Percentiles rank a stretch among this genome's conserved stretches.
phyloP scores from a whole-genome alignment of 2,888 invertebrate species.

The Drosophila melanosoma region DNA sequence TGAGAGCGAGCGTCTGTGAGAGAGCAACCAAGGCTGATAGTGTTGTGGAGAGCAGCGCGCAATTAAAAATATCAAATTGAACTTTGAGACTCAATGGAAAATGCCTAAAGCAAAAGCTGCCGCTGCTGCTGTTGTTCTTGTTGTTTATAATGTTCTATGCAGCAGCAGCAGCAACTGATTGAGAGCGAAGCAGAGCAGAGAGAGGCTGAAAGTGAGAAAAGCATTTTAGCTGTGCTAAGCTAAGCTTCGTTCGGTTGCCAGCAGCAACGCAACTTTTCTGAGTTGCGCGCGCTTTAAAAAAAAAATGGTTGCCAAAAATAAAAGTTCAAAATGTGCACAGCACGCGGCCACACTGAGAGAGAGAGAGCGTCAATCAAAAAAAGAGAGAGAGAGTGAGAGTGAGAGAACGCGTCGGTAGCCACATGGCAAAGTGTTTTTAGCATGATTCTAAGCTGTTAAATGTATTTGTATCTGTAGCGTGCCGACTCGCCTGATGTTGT shows the following conservation, averaged over 20 bases:
- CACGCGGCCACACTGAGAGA: conserved; percentile 53
- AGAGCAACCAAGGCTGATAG: conserved; percentile 3
- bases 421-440: conserved; percentile 40
- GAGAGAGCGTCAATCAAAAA: conserved; percentile 23
- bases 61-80: conserved; percentile 67
- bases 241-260: conserved; percentile 15
- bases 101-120: conserved; percentile 69
- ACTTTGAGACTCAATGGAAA: conserved; percentile 78
- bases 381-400: conserved; percentile 11
- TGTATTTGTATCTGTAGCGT: conserved; percentile 35
- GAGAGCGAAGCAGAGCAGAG: conserved; percentile 13
- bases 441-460: conserved; percentile 30
- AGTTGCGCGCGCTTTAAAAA: conserved; percentile 69
- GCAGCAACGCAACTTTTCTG: conserved; percentile 14
- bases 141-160: background rate
- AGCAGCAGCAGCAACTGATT: conserved; percentile 14
- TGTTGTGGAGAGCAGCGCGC: conserved; percentile 27
- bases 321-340: conserved; percentile 57
- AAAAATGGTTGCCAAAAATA: conserved; percentile 72
- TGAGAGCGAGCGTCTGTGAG: background rate
- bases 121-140: conserved; percentile 5
- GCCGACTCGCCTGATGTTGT: conserved; percentile 28
- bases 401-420: conserved; percentile 26
- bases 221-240: conserved; percentile 32
- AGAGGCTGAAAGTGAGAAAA: conserved; percentile 14